Percentiles rank a stretch among this genome's conserved stretches.
Evolutionary conservation across 64 coral and sea anemone genomes (phyloP).

Genomic region (Dendronephthya gigantea): DNA sequence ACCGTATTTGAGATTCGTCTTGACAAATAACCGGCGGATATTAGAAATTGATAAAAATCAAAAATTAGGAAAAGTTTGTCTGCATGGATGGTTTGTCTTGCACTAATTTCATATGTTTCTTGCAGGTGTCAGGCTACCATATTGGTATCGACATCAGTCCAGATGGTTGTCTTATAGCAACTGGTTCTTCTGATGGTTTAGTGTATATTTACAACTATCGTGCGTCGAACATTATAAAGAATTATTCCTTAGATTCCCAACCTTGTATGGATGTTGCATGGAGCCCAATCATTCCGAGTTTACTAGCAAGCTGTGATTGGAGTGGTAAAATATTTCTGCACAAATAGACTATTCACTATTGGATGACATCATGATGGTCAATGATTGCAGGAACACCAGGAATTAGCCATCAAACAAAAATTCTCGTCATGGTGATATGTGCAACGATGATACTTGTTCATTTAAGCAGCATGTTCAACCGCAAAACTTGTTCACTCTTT

Average conservation of each 20-base stretch:
- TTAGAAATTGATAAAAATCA: not conserved
- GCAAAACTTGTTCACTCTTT: not conserved
- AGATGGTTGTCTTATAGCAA: constrained; percentile 55
- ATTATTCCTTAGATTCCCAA: constrained; percentile 27
- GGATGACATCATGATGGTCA: not conserved
- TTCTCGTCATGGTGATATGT: too few relatives aligned
- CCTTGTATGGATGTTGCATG: constrained; percentile 74
- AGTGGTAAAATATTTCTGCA: constrained; percentile 40
- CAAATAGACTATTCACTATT: not conserved
- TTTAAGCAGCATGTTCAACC: not conserved
- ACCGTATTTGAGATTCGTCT: not conserved
- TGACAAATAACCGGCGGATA: too few relatives aligned
- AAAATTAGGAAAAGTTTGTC: too few relatives aligned
- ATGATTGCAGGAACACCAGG: too few relatives aligned
- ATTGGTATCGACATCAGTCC: constrained; percentile 80
- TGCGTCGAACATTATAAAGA: constrained; percentile 52
- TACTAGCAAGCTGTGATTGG: constrained; percentile 63
- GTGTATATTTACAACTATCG: constrained; percentile 66
- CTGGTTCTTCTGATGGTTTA: constrained; percentile 72
- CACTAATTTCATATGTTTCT: not conserved
- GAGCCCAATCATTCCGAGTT: constrained; percentile 40
- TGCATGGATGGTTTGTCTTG: not conserved
- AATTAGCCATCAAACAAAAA: too few relatives aligned
- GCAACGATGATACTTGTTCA: too few relatives aligned
- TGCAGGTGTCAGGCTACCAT: constrained; percentile 69